A percentile compares a stretch with the other conserved stretches of the same genome.
These are phyloP conservation scores for Bellardia bayeri DNA, from an alignment of 2,888 invertebrate genomes.

Conservation along the genomic window DNA sequence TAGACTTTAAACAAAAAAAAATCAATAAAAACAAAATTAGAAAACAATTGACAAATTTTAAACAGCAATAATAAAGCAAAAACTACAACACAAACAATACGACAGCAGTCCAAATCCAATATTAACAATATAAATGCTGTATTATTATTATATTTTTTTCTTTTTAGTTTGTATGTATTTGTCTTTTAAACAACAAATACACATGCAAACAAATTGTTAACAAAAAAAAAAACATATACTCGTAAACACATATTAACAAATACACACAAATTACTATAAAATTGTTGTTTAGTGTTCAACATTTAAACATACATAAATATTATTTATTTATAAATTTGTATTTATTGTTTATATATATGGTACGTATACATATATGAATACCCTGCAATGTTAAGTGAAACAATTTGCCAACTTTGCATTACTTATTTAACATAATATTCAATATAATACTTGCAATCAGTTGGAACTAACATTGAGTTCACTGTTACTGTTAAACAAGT, in stretches of 20 bases:
- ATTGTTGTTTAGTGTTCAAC: neutral
- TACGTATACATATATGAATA: neutral
- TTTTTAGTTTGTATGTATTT: constrained; percentile 36
- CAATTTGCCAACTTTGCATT: too few species aligned
- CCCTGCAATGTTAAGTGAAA: too few species aligned
- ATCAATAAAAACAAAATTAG: constrained; percentile 23
- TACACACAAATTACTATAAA: neutral
- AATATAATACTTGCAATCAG: too few species aligned
- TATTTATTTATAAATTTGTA: constrained; percentile 15
- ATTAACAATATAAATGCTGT: constrained; percentile 20
- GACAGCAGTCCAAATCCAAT: constrained; percentile 15
- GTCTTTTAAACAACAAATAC: neutral
- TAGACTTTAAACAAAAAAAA: constrained; percentile 7
- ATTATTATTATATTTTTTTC: neutral
- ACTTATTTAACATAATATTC: too few species aligned
- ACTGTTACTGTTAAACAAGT: too few species aligned
- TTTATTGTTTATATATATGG: neutral
- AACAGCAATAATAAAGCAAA: neutral
- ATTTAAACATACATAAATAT: constrained; percentile 4
- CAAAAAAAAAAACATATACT: neutral
- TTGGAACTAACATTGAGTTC: too few species aligned
- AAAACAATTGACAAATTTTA: neutral
- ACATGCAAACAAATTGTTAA: constrained; percentile 3
- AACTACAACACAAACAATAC: constrained; percentile 14
- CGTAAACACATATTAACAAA: constrained; percentile 15